Percentiles rank a stretch among this genome's conserved stretches.
phyloP scores from a whole-genome alignment of 2,113 vertebrate genomes.

The Ceyx cyanopectus region DNA sequence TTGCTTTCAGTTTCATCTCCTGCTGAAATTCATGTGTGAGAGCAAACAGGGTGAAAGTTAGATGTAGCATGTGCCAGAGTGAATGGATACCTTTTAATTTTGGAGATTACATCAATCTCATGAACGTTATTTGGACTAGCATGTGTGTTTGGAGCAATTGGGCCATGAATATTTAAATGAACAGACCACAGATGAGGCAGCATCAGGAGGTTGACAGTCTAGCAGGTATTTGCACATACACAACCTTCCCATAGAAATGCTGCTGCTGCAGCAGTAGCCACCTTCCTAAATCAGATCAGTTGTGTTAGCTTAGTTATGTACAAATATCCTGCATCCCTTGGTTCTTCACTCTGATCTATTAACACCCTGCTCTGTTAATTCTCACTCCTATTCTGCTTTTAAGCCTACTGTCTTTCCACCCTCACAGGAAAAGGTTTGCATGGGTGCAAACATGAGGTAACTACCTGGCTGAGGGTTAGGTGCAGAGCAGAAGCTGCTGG shows the following conservation, averaged over 20 bases:
- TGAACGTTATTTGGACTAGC: constrained; percentile 30
- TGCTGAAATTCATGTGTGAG: not conserved
- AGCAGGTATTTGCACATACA: not conserved
- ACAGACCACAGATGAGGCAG: not conserved
- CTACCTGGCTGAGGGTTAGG: not conserved
- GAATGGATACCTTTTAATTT: constrained; percentile 59
- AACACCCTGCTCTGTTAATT: not conserved
- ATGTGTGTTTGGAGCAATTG: not conserved
- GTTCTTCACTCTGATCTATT: not conserved
- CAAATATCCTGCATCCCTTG: not conserved
- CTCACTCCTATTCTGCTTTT: not conserved
- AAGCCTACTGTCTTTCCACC: not conserved
- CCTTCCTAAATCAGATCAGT: not conserved
- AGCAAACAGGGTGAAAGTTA: constrained; percentile 42
- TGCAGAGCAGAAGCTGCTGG: not conserved
- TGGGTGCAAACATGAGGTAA: not conserved
- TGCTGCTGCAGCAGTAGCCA: not conserved
- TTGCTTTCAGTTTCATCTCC: constrained; percentile 25
- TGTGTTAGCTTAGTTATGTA: not conserved
- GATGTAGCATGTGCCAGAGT: not conserved
- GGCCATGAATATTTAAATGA: constrained; percentile 36
- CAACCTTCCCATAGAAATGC: not conserved
- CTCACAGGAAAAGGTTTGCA: not conserved
- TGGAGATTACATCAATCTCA: constrained; percentile 37
- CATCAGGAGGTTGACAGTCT: not conserved